phyloP scores from a whole-genome alignment of 1,140 invertebrate genomes.

The Stenopsyche tienmushanensis region DNA sequence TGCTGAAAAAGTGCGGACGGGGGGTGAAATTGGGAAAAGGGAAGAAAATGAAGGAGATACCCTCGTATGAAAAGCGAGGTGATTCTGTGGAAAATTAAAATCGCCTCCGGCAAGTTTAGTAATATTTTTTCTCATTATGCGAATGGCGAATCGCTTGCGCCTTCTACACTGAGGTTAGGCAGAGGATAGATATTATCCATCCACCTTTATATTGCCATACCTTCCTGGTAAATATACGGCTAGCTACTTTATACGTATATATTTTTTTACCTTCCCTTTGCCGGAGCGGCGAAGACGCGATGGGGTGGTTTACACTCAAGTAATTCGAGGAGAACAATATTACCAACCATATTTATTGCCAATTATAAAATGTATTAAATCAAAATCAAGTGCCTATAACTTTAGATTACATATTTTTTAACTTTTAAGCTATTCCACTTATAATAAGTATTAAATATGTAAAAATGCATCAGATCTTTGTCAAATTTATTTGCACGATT shows the following conservation, averaged over 20 bases:
- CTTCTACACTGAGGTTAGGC: slow-evolving; percentile 25
- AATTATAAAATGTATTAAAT: too few species aligned
- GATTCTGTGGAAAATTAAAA: slow-evolving; percentile 42
- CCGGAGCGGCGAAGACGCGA: too few species aligned
- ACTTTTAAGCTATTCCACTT: too few species aligned
- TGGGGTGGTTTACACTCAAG: too few species aligned
- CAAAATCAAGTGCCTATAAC: too few species aligned
- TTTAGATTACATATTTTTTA: too few species aligned
- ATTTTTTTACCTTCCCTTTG: too few species aligned
- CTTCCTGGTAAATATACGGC: slow-evolving; percentile 18
- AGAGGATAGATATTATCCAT: slow-evolving; percentile 35
- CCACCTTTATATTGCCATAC: slow-evolving; percentile 27
- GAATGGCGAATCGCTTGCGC: slow-evolving; percentile 39
- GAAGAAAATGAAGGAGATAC: slow-evolving; percentile 32
- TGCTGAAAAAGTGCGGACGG: slow-evolving; percentile 10
- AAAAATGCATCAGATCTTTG: too few species aligned
- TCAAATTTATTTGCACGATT: too few species aligned
- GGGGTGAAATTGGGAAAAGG: slow-evolving; percentile 26
- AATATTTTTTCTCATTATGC: slow-evolving; percentile 43
- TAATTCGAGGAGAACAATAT: too few species aligned
- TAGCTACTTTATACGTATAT: slow-evolving; percentile 5
- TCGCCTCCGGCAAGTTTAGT: slow-evolving; percentile 40
- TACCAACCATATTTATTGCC: too few species aligned
- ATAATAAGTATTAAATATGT: too few species aligned
- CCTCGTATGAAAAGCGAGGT: slow-evolving; percentile 34